A percentile compares a stretch with the other conserved stretches of the same genome.
These are phyloP conservation scores for Deilephila porcellus DNA, from an alignment of 2,888 invertebrate species.

Conservation along the genomic window DNA sequence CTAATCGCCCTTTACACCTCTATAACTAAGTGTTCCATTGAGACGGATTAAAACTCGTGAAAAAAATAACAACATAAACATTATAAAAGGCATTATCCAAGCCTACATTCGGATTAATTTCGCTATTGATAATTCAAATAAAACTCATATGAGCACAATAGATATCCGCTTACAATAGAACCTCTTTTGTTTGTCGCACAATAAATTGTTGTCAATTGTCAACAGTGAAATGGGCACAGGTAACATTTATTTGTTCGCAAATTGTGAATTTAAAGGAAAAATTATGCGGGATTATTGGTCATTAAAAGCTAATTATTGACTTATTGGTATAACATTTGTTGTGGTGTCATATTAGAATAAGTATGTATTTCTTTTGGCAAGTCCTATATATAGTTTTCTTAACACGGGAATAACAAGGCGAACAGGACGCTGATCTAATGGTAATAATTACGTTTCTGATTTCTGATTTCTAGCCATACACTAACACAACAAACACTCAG, in stretches of 20 bases:
- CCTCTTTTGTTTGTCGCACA: background rate
- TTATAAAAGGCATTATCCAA: background rate
- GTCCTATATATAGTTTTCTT: too few relatives aligned
- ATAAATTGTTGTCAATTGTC: background rate
- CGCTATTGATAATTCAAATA: background rate
- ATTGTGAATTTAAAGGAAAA: background rate
- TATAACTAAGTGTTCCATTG: too few relatives aligned
- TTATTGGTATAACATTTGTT: background rate
- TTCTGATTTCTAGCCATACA: too few relatives aligned
- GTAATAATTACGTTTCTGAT: too few relatives aligned
- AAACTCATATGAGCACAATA: constrained; percentile 1
- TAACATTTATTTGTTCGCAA: background rate
- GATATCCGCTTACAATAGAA: background rate
- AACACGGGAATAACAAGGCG: too few relatives aligned
- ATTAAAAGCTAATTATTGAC: background rate
- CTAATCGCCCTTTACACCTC: too few relatives aligned
- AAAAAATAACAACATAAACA: too few relatives aligned
- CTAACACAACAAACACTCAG: too few relatives aligned
- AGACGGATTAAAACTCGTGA: too few relatives aligned
- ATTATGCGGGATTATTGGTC: background rate
- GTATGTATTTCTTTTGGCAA: too few relatives aligned
- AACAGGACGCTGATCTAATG: too few relatives aligned
- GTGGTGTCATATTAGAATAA: too few relatives aligned
- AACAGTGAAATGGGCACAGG: background rate
- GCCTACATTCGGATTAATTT: background rate